Evolutionary conservation across 2,888 invertebrate genomes (phyloP), one percentile per base, ranked within the genome.

Genomic region (Rhagophthalmus giganteus): DNA sequence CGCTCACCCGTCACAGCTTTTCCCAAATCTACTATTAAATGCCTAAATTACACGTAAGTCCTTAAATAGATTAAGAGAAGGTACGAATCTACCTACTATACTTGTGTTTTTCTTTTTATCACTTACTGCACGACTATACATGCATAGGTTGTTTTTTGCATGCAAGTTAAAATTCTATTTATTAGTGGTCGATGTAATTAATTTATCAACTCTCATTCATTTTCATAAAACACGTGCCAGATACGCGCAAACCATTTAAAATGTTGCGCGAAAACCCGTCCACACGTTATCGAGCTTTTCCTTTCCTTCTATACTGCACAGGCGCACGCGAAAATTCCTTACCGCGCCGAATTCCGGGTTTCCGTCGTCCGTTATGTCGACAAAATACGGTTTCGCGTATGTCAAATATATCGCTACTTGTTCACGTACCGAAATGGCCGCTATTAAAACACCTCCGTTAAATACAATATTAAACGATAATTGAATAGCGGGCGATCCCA

Each of bases 261-360:
- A 27, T 31, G 30, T 37, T 35, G 34, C 26, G 33, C 27, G 16
- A 14, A 33, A 38, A 46, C 41, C 35, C 52, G 35, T 30, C 26
- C 32, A 46, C 46, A 46, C 40, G 39, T 51, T 58, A 60, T 60
- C 45, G 60, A 60, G 48, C 58, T 44, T 53, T 60, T 32, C 54
- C 45, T 49, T 40, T 35, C 16, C n/a, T n/a, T n/a, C n/a, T n/a
- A n/a, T n/a, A 46, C 13, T 42, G 49, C 54, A 51, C 60, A 58
- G 52, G 60, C 60, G 58, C 40, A 28, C 3, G 46, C 38, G 51
- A 50, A 55, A 54, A 46, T 49, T 48, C 51, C 41, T 58, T 54
- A 49, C 50, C 46, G 58, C 54, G 59, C 49, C 49, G 57, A 56
- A 56, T 52, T 52, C 40, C 51, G 47, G 51, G 45, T 49, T 52